Evolutionary conservation across 2,888 invertebrate genomes (phyloP).

Genomic region (Cephalotes varians): DNA sequence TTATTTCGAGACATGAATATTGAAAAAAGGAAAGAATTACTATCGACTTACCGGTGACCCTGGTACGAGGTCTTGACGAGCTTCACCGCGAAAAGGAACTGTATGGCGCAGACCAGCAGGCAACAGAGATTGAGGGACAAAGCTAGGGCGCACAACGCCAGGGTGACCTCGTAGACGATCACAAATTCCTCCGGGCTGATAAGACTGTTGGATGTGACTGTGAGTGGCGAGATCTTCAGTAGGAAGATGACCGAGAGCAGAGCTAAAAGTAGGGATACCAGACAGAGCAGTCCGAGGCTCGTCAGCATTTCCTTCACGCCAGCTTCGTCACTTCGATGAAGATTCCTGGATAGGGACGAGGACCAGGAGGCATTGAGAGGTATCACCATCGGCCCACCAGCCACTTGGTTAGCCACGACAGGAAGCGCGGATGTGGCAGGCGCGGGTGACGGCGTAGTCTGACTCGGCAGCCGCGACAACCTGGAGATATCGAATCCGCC

Average conservation of each 20-base stretch:
- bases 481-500: conserved; percentile 89
- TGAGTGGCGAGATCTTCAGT: conserved; percentile 92
- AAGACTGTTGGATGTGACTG: conserved; percentile 86
- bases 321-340: conserved; percentile 85
- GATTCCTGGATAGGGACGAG: conserved; percentile 78
- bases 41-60: conserved; percentile 81
- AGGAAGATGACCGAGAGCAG: conserved; percentile 94
- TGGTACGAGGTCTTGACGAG: conserved; percentile 93
- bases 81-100: conserved; percentile 97
- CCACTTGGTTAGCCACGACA: conserved; percentile 80
- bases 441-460: conserved; percentile 82
- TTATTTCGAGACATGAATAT: not conserved
- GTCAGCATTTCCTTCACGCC: conserved; percentile 93
- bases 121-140: conserved; percentile 96
- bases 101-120: conserved; percentile 96
- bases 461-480: conserved; percentile 80
- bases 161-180: conserved; percentile 96
- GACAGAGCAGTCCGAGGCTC: conserved; percentile 93
- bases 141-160: conserved; percentile 95
- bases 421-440: conserved; percentile 77
- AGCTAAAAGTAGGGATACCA: conserved; percentile 94
- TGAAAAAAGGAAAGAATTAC: not conserved
- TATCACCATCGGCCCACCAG: conserved; percentile 62
- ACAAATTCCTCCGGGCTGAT: conserved; percentile 93
- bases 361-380: conserved; percentile 76